These are phyloP conservation scores for Chaenocephalus aceratus DNA, from an alignment of 2,113 vertebrate genomes.

Conservation along the genomic window DNA sequence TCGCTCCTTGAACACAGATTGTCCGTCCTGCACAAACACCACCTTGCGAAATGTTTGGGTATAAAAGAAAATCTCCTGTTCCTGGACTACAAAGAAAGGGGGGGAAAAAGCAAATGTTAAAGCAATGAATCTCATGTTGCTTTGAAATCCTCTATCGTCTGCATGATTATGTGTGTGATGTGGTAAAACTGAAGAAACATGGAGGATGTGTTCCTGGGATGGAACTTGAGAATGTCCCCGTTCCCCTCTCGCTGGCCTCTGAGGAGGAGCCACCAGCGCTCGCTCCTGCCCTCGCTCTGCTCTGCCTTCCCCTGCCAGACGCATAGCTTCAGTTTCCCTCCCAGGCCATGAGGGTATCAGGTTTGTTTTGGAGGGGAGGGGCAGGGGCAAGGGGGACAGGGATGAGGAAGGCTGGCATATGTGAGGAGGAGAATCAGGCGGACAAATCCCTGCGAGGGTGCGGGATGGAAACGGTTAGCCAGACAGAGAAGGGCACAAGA, in stretches of 20 bases:
- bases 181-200: constrained; percentile 74
- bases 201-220: constrained; percentile 74
- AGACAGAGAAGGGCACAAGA: constrained; percentile 1
- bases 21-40: constrained; percentile 12
- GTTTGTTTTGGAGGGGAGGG: constrained; percentile 76
- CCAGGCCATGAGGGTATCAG: constrained; percentile 77
- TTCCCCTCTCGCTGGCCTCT: constrained; percentile 75
- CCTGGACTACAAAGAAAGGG: constrained; percentile 29
- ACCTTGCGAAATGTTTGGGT: constrained; percentile 51
- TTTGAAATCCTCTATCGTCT: constrained; percentile 61
- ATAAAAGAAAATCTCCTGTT: constrained; percentile 38
- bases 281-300: constrained; percentile 64
- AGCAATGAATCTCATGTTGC: constrained; percentile 46
- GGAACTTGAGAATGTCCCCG: constrained; percentile 79
- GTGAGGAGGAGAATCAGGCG: constrained; percentile 41
- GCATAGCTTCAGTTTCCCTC: constrained; percentile 73
- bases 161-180: constrained; percentile 70
- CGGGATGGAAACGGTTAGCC: constrained; percentile 37
- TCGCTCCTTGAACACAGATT: constrained; percentile 2
- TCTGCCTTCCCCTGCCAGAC: constrained; percentile 60
- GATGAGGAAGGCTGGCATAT: constrained; percentile 58
- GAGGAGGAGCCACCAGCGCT: constrained; percentile 75
- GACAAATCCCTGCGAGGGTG: constrained; percentile 38
- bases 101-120: constrained; percentile 11
- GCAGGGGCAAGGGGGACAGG: constrained; percentile 4